A percentile compares a stretch with the other conserved stretches of the same genome.
Conservation (phyloP, 2,113 vertebrate genomes). For the Isurus oxyrinchus region DNA sequence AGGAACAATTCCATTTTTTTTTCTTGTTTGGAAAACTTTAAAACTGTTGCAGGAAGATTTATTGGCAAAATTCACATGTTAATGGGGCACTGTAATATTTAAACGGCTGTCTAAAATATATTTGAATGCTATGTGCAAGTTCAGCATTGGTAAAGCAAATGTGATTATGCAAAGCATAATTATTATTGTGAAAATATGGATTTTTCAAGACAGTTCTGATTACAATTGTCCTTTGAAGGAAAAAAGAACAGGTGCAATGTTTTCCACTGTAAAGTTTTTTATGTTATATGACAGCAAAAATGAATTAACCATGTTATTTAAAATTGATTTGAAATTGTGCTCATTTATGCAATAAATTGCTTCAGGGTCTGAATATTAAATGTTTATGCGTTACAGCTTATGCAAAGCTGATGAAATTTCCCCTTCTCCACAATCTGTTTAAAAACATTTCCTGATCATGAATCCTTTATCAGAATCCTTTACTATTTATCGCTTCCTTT, state of each 20-base stretch:
- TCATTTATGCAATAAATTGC: neutral
- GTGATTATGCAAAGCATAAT: neutral
- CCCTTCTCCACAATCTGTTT: neutral
- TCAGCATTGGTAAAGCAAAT: neutral
- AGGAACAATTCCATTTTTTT: neutral
- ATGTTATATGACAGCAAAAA: neutral
- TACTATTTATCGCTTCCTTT: neutral
- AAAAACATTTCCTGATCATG: neutral
- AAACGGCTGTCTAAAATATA: neutral
- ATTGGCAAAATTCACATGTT: neutral
- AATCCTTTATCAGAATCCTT: neutral
- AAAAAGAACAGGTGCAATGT: neutral
- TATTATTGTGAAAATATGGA: neutral
- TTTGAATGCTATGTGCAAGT: neutral
- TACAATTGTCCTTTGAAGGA: neutral
- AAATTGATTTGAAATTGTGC: slow-evolving; percentile 7
- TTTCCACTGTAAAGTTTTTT: neutral
- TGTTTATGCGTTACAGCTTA: neutral
- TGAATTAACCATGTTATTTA: neutral
- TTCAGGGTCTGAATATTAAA: neutral
- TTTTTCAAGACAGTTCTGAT: neutral
- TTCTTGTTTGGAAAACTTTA: neutral
- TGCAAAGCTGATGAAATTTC: neutral
- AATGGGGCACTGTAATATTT: neutral
- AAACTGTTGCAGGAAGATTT: neutral